Conservation (phyloP, 1,140 invertebrate species). For the Pachypsylla venusta region DNA sequence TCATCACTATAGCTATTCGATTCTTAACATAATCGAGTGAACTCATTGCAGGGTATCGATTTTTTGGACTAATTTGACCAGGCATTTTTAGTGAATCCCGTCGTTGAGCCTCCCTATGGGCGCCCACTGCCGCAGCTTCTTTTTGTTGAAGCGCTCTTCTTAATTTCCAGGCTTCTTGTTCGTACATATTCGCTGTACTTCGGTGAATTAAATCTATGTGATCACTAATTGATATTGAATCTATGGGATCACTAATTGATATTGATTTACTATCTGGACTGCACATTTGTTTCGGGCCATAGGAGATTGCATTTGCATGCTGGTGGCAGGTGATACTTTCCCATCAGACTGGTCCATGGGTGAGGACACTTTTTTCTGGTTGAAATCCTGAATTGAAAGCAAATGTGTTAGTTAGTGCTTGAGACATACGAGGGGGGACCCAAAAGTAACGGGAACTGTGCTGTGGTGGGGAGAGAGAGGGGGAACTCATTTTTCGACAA, state of each 20-base stretch:
- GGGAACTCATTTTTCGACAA: too few relatives aligned
- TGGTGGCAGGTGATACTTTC: conserved; percentile 3
- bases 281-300: conserved; percentile 4
- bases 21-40: conserved; percentile 78
- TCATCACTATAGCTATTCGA: conserved; percentile 79
- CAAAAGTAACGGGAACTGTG: too few relatives aligned
- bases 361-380: not conserved
- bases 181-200: too few relatives aligned
- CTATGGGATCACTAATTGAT: conserved; percentile 9
- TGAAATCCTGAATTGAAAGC: not conserved
- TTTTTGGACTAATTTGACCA: conserved; percentile 41
- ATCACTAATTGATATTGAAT: conserved; percentile 39
- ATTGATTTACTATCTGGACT: too few relatives aligned
- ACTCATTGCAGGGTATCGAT: conserved; percentile 42
- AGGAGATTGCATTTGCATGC: too few relatives aligned
- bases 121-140: too few relatives aligned
- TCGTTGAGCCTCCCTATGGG: conserved; percentile 24
- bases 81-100: conserved; percentile 9
- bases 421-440: too few relatives aligned
- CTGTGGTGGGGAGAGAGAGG: too few relatives aligned
- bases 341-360: not conserved
- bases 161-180: conserved; percentile 34
- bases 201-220: conserved; percentile 46
- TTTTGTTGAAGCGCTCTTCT: conserved; percentile 32
- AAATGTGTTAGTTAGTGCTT: too few relatives aligned